Conservation (phyloP, 2,888 invertebrate genomes). For the Neocrepidodera transversa region DNA sequence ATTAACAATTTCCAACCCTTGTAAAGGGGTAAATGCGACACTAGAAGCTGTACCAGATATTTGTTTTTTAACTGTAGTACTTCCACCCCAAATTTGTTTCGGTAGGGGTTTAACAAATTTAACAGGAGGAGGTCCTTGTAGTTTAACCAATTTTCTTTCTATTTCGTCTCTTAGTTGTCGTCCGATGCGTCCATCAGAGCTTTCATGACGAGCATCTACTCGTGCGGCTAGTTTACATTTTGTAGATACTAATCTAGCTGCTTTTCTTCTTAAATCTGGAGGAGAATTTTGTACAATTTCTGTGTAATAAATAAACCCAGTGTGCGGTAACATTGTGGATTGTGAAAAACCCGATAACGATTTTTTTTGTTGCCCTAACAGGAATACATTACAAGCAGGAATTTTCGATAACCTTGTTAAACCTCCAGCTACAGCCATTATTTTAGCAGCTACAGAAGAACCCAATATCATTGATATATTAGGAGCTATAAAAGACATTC, state of each 20-base stretch:
- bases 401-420: constrained; percentile 94
- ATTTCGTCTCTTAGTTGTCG: constrained; percentile 85
- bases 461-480: constrained; percentile 96
- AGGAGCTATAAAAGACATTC: constrained; percentile 99
- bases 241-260: constrained; percentile 90
- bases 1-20: constrained; percentile 98
- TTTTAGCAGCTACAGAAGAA: constrained; percentile 92
- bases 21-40: constrained; percentile 97
- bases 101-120: constrained; percentile 95
- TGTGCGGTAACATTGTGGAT: constrained; percentile 89
- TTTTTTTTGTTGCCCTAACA: constrained; percentile 91
- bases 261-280: constrained; percentile 91
- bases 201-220: constrained; percentile 94
- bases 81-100: constrained; percentile 90
- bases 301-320: constrained; percentile 92
- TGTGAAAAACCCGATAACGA: constrained; percentile 95
- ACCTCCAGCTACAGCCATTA: constrained; percentile 97
- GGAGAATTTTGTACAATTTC: constrained; percentile 94
- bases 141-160: constrained; percentile 94
- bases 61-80: constrained; percentile 92
- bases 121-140: constrained; percentile 98
- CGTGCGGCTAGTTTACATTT: constrained; percentile 94
- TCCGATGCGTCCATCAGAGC: constrained; percentile 85
- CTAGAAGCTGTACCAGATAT: constrained; percentile 98
- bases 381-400: constrained; percentile 94